Conservation (phyloP, 2,888 invertebrate species). For the Mongoloraphidia duomilia region DNA sequence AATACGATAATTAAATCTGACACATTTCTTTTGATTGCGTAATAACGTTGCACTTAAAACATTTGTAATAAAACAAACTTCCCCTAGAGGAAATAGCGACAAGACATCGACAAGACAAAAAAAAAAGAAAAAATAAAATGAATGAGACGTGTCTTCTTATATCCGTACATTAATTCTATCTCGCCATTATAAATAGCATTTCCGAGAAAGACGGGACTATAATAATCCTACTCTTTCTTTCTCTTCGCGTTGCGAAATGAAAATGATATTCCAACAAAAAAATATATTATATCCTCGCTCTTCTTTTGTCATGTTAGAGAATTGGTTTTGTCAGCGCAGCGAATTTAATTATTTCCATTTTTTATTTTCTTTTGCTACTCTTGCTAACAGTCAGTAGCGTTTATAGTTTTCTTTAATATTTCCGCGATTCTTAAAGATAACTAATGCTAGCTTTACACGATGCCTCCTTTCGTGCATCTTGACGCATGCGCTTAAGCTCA, state of each 20-base stretch:
- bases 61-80: too few relatives aligned
- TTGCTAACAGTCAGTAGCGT: too few relatives aligned
- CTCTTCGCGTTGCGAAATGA: background rate
- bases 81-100: too few relatives aligned
- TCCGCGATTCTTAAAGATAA: too few relatives aligned
- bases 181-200: background rate
- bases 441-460: too few relatives aligned
- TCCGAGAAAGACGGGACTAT: background rate
- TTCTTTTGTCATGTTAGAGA: background rate
- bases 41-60: too few relatives aligned
- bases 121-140: background rate
- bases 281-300: background rate
- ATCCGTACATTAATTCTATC: background rate
- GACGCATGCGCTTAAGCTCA: too few relatives aligned
- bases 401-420: too few relatives aligned
- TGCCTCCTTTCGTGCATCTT: too few relatives aligned
- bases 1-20: too few relatives aligned
- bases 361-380: background rate
- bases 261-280: constrained; percentile 1
- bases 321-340: constrained; percentile 2
- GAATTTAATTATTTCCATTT: constrained; percentile 3
- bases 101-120: background rate
- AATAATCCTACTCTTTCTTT: background rate
- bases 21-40: too few relatives aligned
- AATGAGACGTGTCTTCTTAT: background rate